Evolutionary conservation across 2,113 vertebrate species (phyloP).

Genomic region (Zosterops japonicus): DNA sequence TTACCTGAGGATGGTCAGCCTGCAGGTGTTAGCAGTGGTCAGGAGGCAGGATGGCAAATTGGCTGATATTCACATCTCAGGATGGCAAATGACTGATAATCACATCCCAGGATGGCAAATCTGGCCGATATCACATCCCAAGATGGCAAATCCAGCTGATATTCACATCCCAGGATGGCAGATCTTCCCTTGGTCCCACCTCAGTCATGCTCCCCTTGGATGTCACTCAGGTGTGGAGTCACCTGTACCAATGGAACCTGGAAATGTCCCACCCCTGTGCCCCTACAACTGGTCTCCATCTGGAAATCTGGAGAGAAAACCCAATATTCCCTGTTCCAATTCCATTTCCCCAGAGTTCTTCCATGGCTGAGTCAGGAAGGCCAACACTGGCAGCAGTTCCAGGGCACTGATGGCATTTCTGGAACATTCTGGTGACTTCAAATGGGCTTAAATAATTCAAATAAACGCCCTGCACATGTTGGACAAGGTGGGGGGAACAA

Average conservation of each 20-base stretch:
- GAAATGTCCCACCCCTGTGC: not conserved
- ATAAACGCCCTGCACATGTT: not conserved
- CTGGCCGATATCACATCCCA: not conserved
- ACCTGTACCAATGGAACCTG: rapidly evolving
- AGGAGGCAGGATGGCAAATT: not conserved
- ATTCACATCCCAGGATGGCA: not conserved
- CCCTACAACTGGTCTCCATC: not conserved
- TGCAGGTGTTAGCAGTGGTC: not conserved
- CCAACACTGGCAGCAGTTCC: not conserved
- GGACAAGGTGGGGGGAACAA: not conserved
- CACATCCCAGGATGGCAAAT: not conserved
- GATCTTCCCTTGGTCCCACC: not conserved
- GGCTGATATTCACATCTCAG: not conserved
- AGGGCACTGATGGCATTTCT: not conserved
- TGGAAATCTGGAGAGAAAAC: not conserved
- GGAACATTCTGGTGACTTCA: not conserved
- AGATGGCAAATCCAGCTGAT: rapidly evolving
- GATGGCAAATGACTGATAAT: not conserved
- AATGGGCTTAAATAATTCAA: constrained; percentile 37
- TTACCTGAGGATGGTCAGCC: rapidly evolving
- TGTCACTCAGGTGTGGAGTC: not conserved
- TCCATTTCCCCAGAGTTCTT: not conserved
- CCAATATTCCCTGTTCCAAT: not conserved
- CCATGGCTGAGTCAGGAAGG: not conserved
- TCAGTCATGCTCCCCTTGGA: not conserved